phyloP scores from a whole-genome alignment of 2,113 vertebrate genomes.

The Tricholaema leucomelas region DNA sequence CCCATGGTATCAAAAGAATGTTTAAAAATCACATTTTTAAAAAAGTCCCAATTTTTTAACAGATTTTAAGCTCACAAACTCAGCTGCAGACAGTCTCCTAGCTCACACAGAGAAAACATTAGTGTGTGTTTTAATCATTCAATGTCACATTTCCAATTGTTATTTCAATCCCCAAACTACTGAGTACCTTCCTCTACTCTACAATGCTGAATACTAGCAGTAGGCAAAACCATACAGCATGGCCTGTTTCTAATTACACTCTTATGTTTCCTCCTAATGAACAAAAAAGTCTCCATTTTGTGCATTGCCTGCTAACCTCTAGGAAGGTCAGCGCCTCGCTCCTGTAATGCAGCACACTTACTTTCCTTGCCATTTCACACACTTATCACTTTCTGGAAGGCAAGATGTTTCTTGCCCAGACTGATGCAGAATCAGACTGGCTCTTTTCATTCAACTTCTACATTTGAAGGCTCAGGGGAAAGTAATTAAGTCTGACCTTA shows the following conservation, averaged over 20 bases:
- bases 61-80: not conserved
- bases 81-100: not conserved
- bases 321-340: not conserved
- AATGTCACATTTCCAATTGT: not conserved
- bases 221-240: not conserved
- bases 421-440: not conserved
- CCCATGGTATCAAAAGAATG: not conserved
- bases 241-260: constrained; percentile 44
- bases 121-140: not conserved
- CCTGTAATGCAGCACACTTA: not conserved
- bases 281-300: constrained; percentile 34
- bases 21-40: not conserved
- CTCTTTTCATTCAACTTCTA: not conserved
- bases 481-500: not conserved
- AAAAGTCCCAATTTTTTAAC: not conserved
- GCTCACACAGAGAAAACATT: not conserved
- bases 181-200: not conserved
- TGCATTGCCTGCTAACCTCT: constrained; percentile 24
- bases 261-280: constrained; percentile 40
- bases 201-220: not conserved
- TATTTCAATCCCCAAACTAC: not conserved
- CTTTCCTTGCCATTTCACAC: not conserved
- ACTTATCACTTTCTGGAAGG: constrained; percentile 3
- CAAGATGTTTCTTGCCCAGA: not conserved
- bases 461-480: not conserved